These are phyloP conservation scores for Microplitis manilae DNA, from an alignment of 2,888 invertebrate species.

Conservation along the genomic window DNA sequence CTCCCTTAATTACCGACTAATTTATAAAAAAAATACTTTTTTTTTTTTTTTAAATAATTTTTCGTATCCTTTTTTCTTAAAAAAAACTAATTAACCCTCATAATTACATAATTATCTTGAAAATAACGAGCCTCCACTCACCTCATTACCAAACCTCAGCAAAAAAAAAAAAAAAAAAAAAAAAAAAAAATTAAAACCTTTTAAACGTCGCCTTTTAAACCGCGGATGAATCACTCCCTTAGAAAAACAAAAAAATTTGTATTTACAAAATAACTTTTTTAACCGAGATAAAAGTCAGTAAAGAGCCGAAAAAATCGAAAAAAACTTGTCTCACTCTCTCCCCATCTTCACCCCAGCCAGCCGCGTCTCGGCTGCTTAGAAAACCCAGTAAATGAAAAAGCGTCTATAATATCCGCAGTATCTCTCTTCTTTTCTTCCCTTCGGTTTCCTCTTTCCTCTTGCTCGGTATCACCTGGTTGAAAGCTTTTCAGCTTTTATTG, in stretches of 20 bases:
- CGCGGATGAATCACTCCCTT: no score
- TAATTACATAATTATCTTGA: no score
- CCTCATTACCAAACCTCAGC: no score
- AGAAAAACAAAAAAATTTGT: conserved; percentile 54
- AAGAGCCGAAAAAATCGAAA: not conserved
- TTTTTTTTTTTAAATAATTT: no score
- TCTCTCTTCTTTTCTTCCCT: no score
- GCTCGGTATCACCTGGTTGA: not conserved
- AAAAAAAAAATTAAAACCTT: conserved; percentile 49
- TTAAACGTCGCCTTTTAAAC: no score
- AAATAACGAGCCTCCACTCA: no score
- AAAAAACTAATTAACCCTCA: no score
- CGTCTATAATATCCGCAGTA: not conserved
- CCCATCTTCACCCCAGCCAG: not conserved
- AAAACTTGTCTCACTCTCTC: not conserved
- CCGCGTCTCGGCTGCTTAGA: not conserved
- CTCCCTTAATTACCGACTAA: no score
- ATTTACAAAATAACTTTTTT: not conserved
- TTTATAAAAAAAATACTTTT: no score
- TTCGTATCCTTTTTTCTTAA: no score
- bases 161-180: not conserved
- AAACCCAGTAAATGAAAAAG: not conserved
- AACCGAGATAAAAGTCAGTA: not conserved
- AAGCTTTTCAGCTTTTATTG: not conserved
- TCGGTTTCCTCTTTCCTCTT: no score